Percentiles rank a stretch among this genome's conserved stretches.
phyloP scores from a whole-genome alignment of 2,113 vertebrate genomes.

The Vulpes vulpes region DNA sequence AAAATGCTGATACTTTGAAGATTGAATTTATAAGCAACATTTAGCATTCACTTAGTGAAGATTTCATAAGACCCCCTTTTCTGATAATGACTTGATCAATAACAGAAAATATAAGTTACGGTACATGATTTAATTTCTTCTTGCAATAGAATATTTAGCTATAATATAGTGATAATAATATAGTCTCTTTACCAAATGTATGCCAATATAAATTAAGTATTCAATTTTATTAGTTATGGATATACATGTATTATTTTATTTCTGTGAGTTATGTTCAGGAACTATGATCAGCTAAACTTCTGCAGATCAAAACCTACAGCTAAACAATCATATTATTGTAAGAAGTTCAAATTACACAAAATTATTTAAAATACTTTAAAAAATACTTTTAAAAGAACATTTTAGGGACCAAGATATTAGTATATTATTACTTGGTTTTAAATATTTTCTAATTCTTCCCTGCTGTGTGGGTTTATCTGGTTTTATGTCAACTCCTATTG shows the following conservation, averaged over 20 bases:
- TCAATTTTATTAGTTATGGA: not conserved
- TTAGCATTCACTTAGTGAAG: not conserved
- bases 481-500: not conserved
- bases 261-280: not conserved
- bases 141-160: not conserved
- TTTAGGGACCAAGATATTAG: not conserved
- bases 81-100: not conserved
- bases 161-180: not conserved
- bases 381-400: not conserved
- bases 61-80: not conserved
- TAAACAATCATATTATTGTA: not conserved
- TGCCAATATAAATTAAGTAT: not conserved
- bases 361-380: not conserved
- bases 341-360: not conserved
- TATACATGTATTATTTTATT: not conserved
- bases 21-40: not conserved
- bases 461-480: not conserved
- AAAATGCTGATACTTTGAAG: not conserved
- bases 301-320: not conserved
- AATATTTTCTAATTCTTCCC: not conserved
- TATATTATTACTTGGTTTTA: not conserved
- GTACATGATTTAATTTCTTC: not conserved
- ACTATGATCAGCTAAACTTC: not conserved
- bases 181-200: not conserved
- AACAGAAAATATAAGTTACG: not conserved